Conservation (phyloP, 2,113 vertebrate genomes). For the Blennius ocellaris region DNA sequence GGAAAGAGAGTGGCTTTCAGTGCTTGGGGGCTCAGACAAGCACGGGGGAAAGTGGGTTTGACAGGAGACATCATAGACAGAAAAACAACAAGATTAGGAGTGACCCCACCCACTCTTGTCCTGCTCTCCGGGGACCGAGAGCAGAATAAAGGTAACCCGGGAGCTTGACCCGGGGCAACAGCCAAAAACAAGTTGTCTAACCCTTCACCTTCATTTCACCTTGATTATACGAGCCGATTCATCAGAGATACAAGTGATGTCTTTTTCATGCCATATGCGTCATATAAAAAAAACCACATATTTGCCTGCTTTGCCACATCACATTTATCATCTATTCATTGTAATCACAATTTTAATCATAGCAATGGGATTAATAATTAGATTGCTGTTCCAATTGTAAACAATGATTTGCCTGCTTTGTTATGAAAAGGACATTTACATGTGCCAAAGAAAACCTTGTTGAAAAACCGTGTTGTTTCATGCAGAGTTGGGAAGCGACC, state of each 20-base stretch:
- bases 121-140: background rate
- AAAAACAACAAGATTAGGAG: conserved; percentile 66
- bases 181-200: background rate
- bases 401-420: no score
- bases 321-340: no score
- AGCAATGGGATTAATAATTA: no score
- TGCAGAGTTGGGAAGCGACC: no score
- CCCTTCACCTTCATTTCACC: background rate
- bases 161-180: background rate
- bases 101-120: conserved; percentile 14
- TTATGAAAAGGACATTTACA: no score
- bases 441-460: no score
- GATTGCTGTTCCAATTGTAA: no score
- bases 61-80: conserved; percentile 62
- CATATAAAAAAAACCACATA: no score
- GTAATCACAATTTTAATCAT: no score
- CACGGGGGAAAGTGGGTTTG: conserved; percentile 43
- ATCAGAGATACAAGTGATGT: background rate
- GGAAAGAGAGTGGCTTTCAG: conserved; percentile 58
- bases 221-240: background rate
- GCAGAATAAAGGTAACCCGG: background rate
- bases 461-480: no score
- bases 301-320: no score
- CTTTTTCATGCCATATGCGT: background rate
- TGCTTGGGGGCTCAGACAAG: conserved; percentile 66